Evolutionary conservation across 2,113 vertebrate species (phyloP), one percentile per base, ranked within the genome.

Genomic region (Loxodonta africana): DNA sequence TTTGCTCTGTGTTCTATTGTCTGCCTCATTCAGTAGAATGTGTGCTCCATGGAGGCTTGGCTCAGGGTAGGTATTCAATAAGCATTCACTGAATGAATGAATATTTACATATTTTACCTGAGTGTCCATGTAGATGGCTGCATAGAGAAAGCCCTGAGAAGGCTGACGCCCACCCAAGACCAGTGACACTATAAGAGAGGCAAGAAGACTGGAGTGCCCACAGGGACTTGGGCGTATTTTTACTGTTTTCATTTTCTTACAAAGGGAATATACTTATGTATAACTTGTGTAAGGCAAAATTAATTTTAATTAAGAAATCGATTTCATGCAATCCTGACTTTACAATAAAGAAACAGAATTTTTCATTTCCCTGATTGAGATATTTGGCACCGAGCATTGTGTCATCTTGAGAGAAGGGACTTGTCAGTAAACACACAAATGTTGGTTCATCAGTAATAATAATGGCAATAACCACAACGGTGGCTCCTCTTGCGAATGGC

Each of bases 261-360:
- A 77, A 18, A 5, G 60, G 8, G 15, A 81, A 41, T 53, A 85
- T 30, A 73, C 7, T 30, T 86, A 37, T 10, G 21, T 44, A 15
- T 30, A 23, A n/a, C 25, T 91, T 65, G 20, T 41, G 15, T 77
- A n/a, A 41, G 77, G 21, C 26, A 88, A 87, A 94, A 76, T 77
- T 84, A 94, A 96, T 97, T 84, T 96, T 95, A 96, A 96, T 97
- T 95, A 90, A 83, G 37, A 90, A 96, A 60, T 89, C 80, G 87
- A 88, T 97, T 95, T 95, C 84, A 95, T 81, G 92, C 90, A 90
- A 28, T 97, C 94, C 80, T 1, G 8, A 89, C 84, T 95, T 94
- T 82, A 57, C 69, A 95, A 30, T 65, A 94, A 87, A 83, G 41
- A 62, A 60, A 80, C 30, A 87, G 81, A 71, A 92, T 65, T 76